Evolutionary conservation across 2,888 invertebrate species (phyloP), one percentile per base, ranked within the genome.

Genomic region (Plagodis dolabraria): DNA sequence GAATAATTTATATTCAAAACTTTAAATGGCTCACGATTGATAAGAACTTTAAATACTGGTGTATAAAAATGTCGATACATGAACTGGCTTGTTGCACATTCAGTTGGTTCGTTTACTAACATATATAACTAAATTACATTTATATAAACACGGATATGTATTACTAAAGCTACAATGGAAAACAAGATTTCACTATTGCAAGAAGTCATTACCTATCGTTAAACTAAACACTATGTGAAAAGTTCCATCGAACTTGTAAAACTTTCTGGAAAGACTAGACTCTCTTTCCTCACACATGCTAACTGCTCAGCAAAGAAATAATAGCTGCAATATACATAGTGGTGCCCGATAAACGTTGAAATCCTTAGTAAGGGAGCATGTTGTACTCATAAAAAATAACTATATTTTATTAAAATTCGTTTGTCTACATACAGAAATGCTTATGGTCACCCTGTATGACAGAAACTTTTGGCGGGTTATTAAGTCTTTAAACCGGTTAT

Each of bases 141-240:
- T 1, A 22, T 22, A 22, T 22, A 22, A 22, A 22, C 36, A 36
- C 36, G 36, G 36, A 36, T 50, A 63, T 33, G 64, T 22, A 22
- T 22, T 22, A 22, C 57, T 62, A 57, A 34, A 51, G 12, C 44
- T 59, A 60, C 53, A 45, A 22, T 61, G 57, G 53, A 48, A 40
- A 47, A 35, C 11, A 42, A 22, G 22, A 22, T 22, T 22, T 22
- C 22, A 2, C 22, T 22, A 22, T 22, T 22, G 22, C 22, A 22
- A 22, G 1, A 22, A 22, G 1, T 22, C 22, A 22, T 22, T 22
- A 22, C 22, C 22, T 22, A 22, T 22, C 22, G 22, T 22, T 22
- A 22, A 22, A 22, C 22, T 22, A 22, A 22, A 22, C 1, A 1
- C 22, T 22, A 22, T 22, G 22, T 22, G 22, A 22, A 22, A 22